phyloP scores from a whole-genome alignment of 2,888 invertebrate species.

The Fissipunctia ypsillon region DNA sequence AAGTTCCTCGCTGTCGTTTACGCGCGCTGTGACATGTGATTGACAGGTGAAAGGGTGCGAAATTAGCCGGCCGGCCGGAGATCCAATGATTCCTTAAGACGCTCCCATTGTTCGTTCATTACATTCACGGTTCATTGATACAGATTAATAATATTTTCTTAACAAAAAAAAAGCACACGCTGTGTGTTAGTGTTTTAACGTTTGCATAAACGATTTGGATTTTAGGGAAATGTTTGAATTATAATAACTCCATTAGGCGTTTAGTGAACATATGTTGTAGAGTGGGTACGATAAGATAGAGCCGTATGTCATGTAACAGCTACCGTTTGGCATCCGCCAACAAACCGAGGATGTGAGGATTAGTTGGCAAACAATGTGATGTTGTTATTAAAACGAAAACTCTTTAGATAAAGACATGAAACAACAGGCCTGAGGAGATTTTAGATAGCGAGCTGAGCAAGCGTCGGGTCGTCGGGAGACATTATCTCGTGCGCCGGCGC shows the following conservation, averaged over 20 bases:
- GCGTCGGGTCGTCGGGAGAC: constrained; percentile 69
- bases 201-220: constrained; percentile 79
- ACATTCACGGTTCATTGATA: constrained; percentile 69
- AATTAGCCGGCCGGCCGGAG: constrained; percentile 81
- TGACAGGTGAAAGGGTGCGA: constrained; percentile 89
- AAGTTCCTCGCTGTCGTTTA: constrained; percentile 78
- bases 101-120: constrained; percentile 72
- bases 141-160: constrained; percentile 58
- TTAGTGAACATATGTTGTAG: constrained; percentile 86
- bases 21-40: constrained; percentile 84
- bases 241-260: constrained; percentile 86
- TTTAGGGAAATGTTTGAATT: constrained; percentile 87
- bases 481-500: constrained; percentile 68
- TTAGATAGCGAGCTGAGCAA: constrained; percentile 79
- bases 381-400: constrained; percentile 84
- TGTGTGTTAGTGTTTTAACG: constrained; percentile 73
- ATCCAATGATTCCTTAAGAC: constrained; percentile 65
- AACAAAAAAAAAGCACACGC: constrained; percentile 77
- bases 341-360: constrained; percentile 85
- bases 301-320: constrained; percentile 88
- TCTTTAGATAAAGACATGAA: constrained; percentile 85
- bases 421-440: constrained; percentile 81
- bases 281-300: constrained; percentile 90
- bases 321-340: constrained; percentile 88
- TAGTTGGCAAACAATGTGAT: constrained; percentile 84